A percentile compares a stretch with the other conserved stretches of the same genome.
These are phyloP conservation scores for Cladopsammia gracilis DNA, from an alignment of 64 coral and sea anemone genomes.

Conservation along the genomic window DNA sequence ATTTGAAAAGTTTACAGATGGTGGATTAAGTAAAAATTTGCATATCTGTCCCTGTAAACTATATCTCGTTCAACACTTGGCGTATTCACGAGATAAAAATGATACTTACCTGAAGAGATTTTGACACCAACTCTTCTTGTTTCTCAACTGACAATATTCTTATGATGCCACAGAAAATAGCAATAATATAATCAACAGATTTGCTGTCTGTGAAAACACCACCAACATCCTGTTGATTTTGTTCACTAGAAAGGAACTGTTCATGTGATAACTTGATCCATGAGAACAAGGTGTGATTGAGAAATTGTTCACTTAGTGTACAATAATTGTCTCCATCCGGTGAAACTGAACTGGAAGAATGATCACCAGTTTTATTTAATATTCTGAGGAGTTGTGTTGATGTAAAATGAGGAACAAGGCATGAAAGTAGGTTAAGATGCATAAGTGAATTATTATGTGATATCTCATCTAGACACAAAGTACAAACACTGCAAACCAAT, in stretches of 20 bases:
- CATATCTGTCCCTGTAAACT: no score
- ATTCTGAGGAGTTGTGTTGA: constrained; percentile 54
- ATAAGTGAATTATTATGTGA: constrained; percentile 23
- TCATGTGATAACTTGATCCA: constrained; percentile 24
- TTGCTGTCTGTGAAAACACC: constrained; percentile 47
- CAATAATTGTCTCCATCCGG: background rate
- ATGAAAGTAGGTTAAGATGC: constrained; percentile 75
- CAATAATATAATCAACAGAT: constrained; percentile 40
- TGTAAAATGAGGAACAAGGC: constrained; percentile 72
- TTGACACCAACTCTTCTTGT: constrained; percentile 59
- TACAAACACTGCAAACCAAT: constrained; percentile 59
- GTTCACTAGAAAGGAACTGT: background rate
- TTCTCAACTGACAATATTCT: constrained; percentile 37
- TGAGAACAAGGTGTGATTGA: background rate
- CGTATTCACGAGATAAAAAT: background rate
- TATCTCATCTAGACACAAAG: constrained; percentile 53
- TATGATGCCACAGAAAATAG: constrained; percentile 79
- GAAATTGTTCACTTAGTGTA: background rate
- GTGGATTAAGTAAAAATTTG: no score
- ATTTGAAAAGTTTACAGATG: no score
- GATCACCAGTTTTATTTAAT: constrained; percentile 21
- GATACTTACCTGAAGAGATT: background rate
- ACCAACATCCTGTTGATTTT: background rate
- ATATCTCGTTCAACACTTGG: no score
- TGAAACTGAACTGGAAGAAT: background rate